Conservation (phyloP, 23 tunicate genomes). For the Clavelina lepadiformis region DNA sequence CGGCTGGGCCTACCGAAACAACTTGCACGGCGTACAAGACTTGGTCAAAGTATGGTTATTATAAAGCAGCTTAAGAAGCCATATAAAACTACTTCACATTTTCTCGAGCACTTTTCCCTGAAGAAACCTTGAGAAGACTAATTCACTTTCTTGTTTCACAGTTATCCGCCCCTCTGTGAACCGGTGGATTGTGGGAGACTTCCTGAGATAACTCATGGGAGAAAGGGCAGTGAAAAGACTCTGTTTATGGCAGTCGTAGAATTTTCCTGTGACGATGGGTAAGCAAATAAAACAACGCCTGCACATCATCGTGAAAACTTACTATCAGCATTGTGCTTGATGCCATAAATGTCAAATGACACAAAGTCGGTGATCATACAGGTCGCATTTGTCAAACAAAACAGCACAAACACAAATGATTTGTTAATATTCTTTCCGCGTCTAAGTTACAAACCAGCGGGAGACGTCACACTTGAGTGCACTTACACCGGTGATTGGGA, state of each 20-base stretch:
- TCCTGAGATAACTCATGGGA: slow-evolving; percentile 41
- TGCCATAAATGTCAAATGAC: too few species aligned
- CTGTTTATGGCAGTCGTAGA: slow-evolving; percentile 36
- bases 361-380: too few species aligned
- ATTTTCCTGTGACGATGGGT: slow-evolving; percentile 64
- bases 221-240: slow-evolving; percentile 17
- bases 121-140: too few species aligned
- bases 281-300: neutral
- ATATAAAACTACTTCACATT: neutral
- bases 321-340: too few species aligned
- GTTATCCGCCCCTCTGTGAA: slow-evolving; percentile 48
- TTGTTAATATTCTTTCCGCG: neutral
- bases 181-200: slow-evolving; percentile 75
- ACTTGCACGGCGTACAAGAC: slow-evolving; percentile 33
- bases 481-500: slow-evolving; percentile 40
- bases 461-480: slow-evolving; percentile 31
- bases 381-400: too few species aligned
- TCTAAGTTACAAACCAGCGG: slow-evolving; percentile 47
- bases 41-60: slow-evolving; percentile 51
- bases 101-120: too few species aligned
- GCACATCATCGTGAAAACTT: too few species aligned
- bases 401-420: neutral
- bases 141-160: slow-evolving; percentile 1
- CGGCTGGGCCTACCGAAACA: slow-evolving; percentile 10
- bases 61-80: slow-evolving; percentile 1